Conservation (phyloP, 2,797 vertebrate genomes). For the Mormyrus hasselquistii region DNA sequence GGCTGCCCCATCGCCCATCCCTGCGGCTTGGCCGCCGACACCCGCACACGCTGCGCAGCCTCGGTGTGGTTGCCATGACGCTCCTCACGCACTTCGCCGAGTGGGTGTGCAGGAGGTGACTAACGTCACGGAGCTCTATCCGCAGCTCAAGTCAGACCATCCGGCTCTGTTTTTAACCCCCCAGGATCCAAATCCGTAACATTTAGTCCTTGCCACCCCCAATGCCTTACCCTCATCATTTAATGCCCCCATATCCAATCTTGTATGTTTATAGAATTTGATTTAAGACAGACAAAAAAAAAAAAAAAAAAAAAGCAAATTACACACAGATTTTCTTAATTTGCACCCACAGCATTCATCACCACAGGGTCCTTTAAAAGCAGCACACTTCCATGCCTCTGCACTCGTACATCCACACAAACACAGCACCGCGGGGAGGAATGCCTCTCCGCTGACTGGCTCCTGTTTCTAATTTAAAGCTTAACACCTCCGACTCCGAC, state of each 20-base stretch:
- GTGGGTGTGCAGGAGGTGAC: conserved; percentile 51
- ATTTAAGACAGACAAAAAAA: neutral
- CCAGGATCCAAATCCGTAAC: neutral
- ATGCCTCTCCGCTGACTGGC: neutral
- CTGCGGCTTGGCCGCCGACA: neutral
- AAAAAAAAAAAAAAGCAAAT: neutral
- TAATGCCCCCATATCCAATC: neutral
- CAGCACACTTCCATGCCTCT: neutral
- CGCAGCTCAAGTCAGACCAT: conserved; percentile 20
- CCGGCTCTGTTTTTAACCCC: conserved; percentile 2
- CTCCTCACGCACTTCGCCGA: conserved; percentile 44
- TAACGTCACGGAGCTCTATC: conserved; percentile 40
- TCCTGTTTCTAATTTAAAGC: neutral
- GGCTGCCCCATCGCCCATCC: conserved; percentile 30
- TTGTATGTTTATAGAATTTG: neutral
- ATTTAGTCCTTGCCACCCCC: neutral
- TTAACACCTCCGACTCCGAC: conserved; percentile 1
- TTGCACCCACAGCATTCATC: neutral
- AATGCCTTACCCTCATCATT: neutral
- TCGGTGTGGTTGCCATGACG: conserved; percentile 56
- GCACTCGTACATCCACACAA: neutral
- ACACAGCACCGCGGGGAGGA: neutral
- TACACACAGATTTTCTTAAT: neutral
- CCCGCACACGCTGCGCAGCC: conserved; percentile 22
- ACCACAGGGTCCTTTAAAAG: neutral